These are phyloP conservation scores for Teleopsis dalmanni DNA, from an alignment of 1,140 invertebrate species.

Conservation along the genomic window DNA sequence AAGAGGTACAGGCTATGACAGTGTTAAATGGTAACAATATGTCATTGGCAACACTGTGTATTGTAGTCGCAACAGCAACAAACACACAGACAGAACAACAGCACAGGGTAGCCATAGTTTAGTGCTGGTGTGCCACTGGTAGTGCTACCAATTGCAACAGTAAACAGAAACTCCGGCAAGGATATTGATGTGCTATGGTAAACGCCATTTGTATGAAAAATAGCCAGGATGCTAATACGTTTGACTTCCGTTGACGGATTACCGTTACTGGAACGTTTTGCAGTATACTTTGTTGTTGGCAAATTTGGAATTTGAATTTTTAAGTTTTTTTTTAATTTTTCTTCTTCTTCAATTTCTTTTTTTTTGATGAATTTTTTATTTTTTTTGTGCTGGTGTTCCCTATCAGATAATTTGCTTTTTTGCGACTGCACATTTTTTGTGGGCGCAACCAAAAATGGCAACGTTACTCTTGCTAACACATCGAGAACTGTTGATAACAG, in stretches of 20 bases:
- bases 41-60: too few relatives aligned
- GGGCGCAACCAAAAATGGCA: too few relatives aligned
- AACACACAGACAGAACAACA: too few relatives aligned
- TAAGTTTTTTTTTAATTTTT: conserved; percentile 42
- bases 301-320: conserved; percentile 38
- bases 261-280: conserved; percentile 27
- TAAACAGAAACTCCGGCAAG: too few relatives aligned
- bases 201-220: conserved; percentile 44
- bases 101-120: too few relatives aligned
- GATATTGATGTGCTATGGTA: too few relatives aligned
- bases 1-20: too few relatives aligned
- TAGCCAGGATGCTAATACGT: conserved; percentile 43
- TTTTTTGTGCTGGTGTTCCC: conserved; percentile 16
- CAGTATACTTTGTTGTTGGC: conserved; percentile 13
- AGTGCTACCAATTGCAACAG: too few relatives aligned
- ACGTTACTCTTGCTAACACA: too few relatives aligned
- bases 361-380: background rate
- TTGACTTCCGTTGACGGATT: conserved; percentile 44
- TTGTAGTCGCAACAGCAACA: too few relatives aligned
- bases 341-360: conserved; percentile 20
- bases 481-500: too few relatives aligned
- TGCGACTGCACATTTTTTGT: background rate
- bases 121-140: too few relatives aligned
- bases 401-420: conserved; percentile 37
- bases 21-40: conserved; percentile 44